A percentile compares a stretch with the other conserved stretches of the same genome.
These are phyloP conservation scores for Paracyclopina nana DNA, from an alignment of 1,140 invertebrate genomes.

Conservation along the genomic window DNA sequence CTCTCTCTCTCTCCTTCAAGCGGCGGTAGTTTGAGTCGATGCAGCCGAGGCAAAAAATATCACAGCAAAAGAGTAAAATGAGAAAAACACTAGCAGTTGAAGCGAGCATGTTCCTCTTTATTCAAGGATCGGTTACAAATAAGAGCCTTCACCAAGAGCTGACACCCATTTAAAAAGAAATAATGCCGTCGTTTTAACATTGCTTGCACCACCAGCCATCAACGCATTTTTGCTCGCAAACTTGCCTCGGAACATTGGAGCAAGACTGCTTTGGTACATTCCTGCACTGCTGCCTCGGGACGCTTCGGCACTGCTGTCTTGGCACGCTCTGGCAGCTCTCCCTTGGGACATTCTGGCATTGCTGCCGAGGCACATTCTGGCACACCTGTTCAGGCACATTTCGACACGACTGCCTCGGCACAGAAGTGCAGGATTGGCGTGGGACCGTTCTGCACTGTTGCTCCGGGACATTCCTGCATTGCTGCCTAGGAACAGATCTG, in stretches of 20 bases:
- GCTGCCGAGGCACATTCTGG: slow-evolving; percentile 8
- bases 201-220: slow-evolving; percentile 12
- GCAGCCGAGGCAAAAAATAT: too few relatives aligned
- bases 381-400: slow-evolving; percentile 3
- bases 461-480: slow-evolving; percentile 10
- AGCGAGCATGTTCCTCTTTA: too few relatives aligned
- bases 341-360: slow-evolving; percentile 11
- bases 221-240: slow-evolving; percentile 9
- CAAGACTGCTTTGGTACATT: slow-evolving; percentile 7
- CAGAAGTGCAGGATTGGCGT: slow-evolving; percentile 4
- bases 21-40: too few relatives aligned
- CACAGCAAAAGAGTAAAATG: too few relatives aligned
- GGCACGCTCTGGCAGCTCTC: slow-evolving; percentile 9
- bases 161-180: too few relatives aligned
- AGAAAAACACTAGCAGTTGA: too few relatives aligned
- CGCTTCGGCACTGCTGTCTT: background rate
- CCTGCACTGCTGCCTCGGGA: slow-evolving; percentile 5
- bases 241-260: slow-evolving; percentile 4
- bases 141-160: too few relatives aligned
- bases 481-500: slow-evolving; percentile 2
- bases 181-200: too few relatives aligned
- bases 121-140: too few relatives aligned
- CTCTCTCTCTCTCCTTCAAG: too few relatives aligned
- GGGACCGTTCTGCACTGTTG: slow-evolving; percentile 11
- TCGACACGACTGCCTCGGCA: slow-evolving; percentile 5